These are phyloP conservation scores for Rhamnusium bicolor DNA, from an alignment of 2,888 invertebrate genomes.

Conservation along the genomic window DNA sequence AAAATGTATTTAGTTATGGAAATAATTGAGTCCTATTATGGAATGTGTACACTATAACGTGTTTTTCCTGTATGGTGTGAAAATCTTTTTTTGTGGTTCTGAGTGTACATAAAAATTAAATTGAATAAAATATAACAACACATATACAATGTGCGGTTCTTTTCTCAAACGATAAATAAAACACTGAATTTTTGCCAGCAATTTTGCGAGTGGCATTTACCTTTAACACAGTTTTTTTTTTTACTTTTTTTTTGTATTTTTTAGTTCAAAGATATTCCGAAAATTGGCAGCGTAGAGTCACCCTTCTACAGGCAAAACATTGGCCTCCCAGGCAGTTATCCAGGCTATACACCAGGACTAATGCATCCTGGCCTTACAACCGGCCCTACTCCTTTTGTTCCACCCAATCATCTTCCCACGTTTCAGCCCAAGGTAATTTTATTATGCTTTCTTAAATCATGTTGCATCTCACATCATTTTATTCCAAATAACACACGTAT, in stretches of 20 bases:
- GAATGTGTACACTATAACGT: no score
- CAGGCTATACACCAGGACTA: slow-evolving; percentile 83
- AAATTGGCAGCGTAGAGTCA: slow-evolving; percentile 84
- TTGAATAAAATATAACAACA: no score
- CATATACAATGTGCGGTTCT: no score
- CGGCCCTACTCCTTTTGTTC: slow-evolving; percentile 89
- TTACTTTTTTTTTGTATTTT: slow-evolving; percentile 24
- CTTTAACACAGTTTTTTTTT: slow-evolving; percentile 8
- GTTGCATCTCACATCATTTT: slow-evolving; percentile 35
- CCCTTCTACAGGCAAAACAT: slow-evolving; percentile 85
- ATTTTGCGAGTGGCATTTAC: slow-evolving; percentile 47
- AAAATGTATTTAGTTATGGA: no score
- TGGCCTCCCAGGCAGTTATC: slow-evolving; percentile 82
- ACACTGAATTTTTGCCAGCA: slow-evolving; percentile 48
- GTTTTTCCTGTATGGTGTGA: no score
- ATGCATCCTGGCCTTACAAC: slow-evolving; percentile 83
- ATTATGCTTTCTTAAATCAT: neutral
- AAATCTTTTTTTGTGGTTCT: no score
- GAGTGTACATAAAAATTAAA: no score
- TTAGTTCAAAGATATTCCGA: slow-evolving; percentile 90
- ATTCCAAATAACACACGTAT: slow-evolving; percentile 29
- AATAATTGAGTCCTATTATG: no score
- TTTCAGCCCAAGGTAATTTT: slow-evolving; percentile 95
- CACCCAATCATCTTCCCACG: slow-evolving; percentile 88
- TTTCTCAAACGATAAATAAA: neutral